Conservation (phyloP, 2,888 invertebrate species). For the Helicoverpa assulta region DNA sequence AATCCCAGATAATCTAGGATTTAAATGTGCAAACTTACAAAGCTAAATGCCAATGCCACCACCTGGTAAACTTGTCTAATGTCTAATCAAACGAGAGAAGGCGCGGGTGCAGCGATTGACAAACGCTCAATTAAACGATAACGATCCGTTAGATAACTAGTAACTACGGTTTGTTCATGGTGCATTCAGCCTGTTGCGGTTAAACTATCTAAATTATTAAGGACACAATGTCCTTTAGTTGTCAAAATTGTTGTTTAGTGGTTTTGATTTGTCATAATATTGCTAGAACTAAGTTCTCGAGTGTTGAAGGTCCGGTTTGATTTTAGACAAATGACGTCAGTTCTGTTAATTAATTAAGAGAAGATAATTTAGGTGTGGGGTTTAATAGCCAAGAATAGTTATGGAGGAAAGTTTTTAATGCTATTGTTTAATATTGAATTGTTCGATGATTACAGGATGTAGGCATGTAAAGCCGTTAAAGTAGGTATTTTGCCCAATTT, state of each 20-base stretch:
- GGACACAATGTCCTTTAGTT: slow-evolving; percentile 52
- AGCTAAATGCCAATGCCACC: slow-evolving; percentile 26
- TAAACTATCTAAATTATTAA: slow-evolving; percentile 50
- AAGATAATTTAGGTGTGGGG: background rate
- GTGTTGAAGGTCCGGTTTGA: slow-evolving; percentile 8
- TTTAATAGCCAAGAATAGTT: background rate
- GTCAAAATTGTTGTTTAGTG: slow-evolving; percentile 37
- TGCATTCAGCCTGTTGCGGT: slow-evolving; percentile 38
- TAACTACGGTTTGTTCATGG: slow-evolving; percentile 30
- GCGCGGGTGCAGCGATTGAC: slow-evolving; percentile 37
- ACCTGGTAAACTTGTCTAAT: slow-evolving; percentile 33
- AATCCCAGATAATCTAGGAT: slow-evolving; percentile 4
- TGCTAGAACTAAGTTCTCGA: slow-evolving; percentile 21
- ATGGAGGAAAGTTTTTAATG: background rate
- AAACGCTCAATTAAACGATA: slow-evolving; percentile 59
- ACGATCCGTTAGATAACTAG: slow-evolving; percentile 40
- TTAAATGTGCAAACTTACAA: slow-evolving; percentile 10
- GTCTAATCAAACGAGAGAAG: slow-evolving; percentile 27
- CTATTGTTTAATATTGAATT: background rate
- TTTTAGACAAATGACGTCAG: slow-evolving; percentile 20
- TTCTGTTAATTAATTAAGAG: background rate
- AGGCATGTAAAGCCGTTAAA: background rate
- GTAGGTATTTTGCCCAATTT: background rate
- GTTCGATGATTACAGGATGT: background rate
- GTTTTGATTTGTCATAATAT: slow-evolving; percentile 53